Evolutionary conservation across 2,797 vertebrate genomes (phyloP).

Genomic region (Myotis findleyi): DNA sequence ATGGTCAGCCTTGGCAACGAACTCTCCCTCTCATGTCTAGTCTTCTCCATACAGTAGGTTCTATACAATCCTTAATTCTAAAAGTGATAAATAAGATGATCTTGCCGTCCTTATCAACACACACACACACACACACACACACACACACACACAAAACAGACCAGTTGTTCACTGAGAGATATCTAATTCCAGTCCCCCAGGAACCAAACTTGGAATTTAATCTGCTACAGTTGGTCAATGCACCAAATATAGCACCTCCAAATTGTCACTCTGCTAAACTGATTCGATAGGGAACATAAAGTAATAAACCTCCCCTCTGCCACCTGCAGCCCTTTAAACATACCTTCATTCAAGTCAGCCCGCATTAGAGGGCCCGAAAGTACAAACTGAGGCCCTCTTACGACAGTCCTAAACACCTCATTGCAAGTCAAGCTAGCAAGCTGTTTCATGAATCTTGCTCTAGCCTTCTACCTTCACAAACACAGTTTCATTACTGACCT

Average conservation of each 20-base stretch:
- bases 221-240: neutral
- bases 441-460: neutral
- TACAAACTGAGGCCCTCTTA: neutral
- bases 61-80: neutral
- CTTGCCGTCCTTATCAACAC: neutral
- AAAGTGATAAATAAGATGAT: slow-evolving; percentile 42
- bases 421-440: neutral
- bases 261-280: neutral
- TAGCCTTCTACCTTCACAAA: neutral
- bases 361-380: neutral
- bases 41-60: neutral
- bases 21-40: neutral
- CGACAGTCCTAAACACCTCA: neutral
- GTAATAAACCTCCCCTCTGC: neutral
- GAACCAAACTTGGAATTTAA: slow-evolving; percentile 32
- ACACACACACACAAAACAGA: neutral
- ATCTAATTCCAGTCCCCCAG: neutral
- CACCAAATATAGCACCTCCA: neutral
- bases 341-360: neutral
- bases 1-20: neutral
- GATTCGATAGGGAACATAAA: neutral
- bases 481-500: neutral
- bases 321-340: neutral
- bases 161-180: neutral
- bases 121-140: neutral